A percentile compares a stretch with the other conserved stretches of the same genome.
phyloP scores from a whole-genome alignment of 1,140 invertebrate species.

The Caenorhabditis briggsae region DNA sequence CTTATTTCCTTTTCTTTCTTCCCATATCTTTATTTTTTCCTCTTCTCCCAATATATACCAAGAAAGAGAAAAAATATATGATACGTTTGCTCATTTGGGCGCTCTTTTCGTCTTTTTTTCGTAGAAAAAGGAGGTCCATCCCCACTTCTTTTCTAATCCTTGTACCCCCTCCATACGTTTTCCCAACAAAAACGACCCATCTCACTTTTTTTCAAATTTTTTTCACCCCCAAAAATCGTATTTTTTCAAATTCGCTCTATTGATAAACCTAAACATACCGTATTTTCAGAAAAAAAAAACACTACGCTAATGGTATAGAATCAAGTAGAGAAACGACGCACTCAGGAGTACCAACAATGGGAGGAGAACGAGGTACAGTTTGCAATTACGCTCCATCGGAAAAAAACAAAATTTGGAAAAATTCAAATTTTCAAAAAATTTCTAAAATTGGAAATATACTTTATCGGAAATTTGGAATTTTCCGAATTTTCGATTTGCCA shows the following conservation, averaged over 20 bases:
- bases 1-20: background rate
- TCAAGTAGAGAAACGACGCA: no score
- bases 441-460: no score
- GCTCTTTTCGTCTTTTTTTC: background rate
- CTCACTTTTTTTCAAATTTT: conserved; percentile 15
- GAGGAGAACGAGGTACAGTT: conserved; percentile 35
- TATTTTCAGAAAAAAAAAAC: conserved; percentile 1
- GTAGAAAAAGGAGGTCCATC: background rate
- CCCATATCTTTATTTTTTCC: background rate
- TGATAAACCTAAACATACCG: no score
- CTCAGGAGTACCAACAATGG: background rate
- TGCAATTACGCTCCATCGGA: background rate
- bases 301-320: conserved; percentile 3
- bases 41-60: no score
- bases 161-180: background rate
- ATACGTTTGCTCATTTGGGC: conserved; percentile 23
- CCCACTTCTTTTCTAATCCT: conserved; percentile 20
- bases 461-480: background rate
- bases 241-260: background rate
- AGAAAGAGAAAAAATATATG: conserved; percentile 30
- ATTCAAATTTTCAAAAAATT: no score
- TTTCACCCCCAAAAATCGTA: background rate
- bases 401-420: no score
- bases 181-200: background rate
- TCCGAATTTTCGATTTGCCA: no score